These are phyloP conservation scores for Amphimedon queenslandica DNA, from an alignment of 37 sponge, comb jelly and placozoan genomes.

Conservation along the genomic window DNA sequence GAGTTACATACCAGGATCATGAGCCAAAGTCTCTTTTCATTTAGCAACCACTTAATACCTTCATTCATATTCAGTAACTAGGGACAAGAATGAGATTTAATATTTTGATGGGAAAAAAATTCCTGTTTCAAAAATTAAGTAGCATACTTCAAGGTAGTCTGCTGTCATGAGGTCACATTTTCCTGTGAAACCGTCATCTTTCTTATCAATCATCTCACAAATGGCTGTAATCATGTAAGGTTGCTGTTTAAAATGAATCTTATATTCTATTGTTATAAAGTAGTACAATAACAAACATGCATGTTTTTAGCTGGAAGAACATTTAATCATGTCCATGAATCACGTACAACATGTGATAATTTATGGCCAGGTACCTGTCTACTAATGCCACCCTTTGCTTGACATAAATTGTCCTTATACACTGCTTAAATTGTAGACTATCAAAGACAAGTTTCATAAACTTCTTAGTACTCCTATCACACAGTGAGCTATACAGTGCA, in stretches of 20 bases:
- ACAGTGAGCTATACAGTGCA: not conserved
- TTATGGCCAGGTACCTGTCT: slow-evolving; percentile 5
- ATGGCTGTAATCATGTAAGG: slow-evolving; percentile 28
- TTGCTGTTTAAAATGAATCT: not conserved
- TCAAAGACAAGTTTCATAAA: slow-evolving; percentile 2
- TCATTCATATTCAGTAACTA: not conserved
- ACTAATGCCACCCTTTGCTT: slow-evolving; percentile 9
- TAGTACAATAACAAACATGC: slow-evolving; percentile 14
- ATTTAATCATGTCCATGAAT: slow-evolving; percentile 8
- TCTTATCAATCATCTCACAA: slow-evolving; percentile 5
- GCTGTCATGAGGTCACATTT: not conserved
- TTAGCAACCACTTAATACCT: not conserved
- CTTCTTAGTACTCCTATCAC: not conserved
- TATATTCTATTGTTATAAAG: not conserved
- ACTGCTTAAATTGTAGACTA: not conserved
- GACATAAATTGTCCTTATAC: not conserved
- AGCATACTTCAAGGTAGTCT: slow-evolving; percentile 20
- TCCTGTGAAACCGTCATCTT: not conserved
- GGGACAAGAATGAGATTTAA: not conserved
- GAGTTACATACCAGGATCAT: no score
- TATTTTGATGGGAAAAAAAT: slow-evolving; percentile 9
- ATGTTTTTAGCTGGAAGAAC: slow-evolving; percentile 12
- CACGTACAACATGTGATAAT: not conserved
- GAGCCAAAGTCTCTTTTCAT: no score
- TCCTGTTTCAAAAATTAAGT: slow-evolving; percentile 18